Evolutionary conservation across 2,888 invertebrate genomes (phyloP), one percentile per base, ranked within the genome.

Genomic region (Anorthoa munda): DNA sequence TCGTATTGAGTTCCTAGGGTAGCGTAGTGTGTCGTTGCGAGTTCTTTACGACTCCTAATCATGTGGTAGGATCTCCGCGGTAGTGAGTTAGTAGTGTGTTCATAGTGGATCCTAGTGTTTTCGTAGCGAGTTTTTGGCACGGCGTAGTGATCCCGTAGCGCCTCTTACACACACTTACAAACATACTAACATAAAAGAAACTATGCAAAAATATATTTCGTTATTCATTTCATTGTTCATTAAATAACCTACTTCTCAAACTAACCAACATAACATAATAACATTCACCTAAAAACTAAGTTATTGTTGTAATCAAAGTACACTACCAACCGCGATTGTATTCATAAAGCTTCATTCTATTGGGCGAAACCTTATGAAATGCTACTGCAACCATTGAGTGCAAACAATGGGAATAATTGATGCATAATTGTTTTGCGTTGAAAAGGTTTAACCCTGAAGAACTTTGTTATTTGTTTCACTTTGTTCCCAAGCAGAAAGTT

Each of bases 321-420:
- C 5, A 31, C 21, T 21, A 26, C 50, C 17, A 50, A 18, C 23
- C 17, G 21, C n/a, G 2, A 70, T 31, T 18, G 48, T 50, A 39
- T 39, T 39, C n/a, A 39, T 71, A 58, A 39, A 71, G 31, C 39
- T 56, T 39, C 31, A 56, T 48, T 71, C 15, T 23, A 50, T 39
- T 56, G 3, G 39, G 23, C 23, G 17, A 46, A 70, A 69, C 55
- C 55, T 70, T 15, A 67, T 67, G 13, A 46, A 58, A 46, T 26
- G 26, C 53, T 45, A 2, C 53, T 45, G 13, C 12, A 46, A 46
- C 21, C 1, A 55, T 31, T 46, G 4, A 67, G 31, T 53, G 21
- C 21, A 56, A 48, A 71, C 31, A 72, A 45, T 59, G 18, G 4
- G 15, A 68, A 70, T 50, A 70, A 45, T 58, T 13, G 45, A 58